These are phyloP conservation scores for Agelas oroides DNA, from an alignment of 37 sponge, comb jelly and placozoan species.

Conservation along the genomic window DNA sequence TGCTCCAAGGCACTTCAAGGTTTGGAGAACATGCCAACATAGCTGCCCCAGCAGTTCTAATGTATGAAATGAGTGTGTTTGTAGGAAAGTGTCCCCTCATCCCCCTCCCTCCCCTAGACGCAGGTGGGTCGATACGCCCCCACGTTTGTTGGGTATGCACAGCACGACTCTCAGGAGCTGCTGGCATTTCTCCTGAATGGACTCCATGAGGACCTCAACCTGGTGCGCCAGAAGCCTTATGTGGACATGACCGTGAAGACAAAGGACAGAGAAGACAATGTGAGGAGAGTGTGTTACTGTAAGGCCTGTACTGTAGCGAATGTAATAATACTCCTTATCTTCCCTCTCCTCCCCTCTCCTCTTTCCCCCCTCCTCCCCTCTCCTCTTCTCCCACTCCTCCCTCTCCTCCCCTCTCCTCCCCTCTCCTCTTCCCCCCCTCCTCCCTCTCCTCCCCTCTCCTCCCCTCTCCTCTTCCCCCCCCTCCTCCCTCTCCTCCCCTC, in stretches of 20 bases:
- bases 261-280: conserved; percentile 68
- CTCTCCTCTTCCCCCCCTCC: neutral
- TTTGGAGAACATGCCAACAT: no score
- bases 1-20: conserved; percentile 90
- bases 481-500: neutral
- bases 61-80: no score
- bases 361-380: neutral
- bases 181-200: conserved; percentile 93
- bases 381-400: no score
- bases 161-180: conserved; percentile 96
- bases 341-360: neutral
- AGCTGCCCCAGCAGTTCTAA: no score
- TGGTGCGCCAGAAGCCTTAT: conserved; percentile 85
- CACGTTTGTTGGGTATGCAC: conserved; percentile 86
- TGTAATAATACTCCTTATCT: neutral
- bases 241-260: conserved; percentile 82
- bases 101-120: conserved; percentile 31
- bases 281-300: no score
- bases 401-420: neutral
- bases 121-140: conserved; percentile 87
- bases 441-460: neutral
- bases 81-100: no score
- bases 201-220: conserved; percentile 95
- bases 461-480: neutral
- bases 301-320: no score